Percentiles rank a stretch among this genome's conserved stretches.
phyloP scores from a whole-genome alignment of 2,113 vertebrate species.

The Hystrix brachyura region DNA sequence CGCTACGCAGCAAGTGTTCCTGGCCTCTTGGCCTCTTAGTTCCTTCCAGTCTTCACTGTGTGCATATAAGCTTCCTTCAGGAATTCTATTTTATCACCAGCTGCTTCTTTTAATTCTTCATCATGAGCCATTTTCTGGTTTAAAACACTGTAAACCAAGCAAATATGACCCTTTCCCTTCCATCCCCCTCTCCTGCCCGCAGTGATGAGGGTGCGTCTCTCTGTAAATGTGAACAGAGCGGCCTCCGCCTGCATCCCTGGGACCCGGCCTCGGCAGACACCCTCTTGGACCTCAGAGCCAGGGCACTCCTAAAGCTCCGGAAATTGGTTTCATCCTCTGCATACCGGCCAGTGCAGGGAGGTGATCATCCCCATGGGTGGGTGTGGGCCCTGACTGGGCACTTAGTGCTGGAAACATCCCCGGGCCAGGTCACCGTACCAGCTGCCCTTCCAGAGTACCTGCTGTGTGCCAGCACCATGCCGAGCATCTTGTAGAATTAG shows the following conservation, averaged over 20 bases:
- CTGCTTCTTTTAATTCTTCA: neutral
- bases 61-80: neutral
- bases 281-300: neutral
- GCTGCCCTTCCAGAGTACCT: neutral
- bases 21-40: neutral
- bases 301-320: neutral
- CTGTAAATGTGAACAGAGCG: neutral
- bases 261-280: neutral
- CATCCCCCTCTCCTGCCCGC: neutral
- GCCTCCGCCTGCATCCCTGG: rapidly evolving
- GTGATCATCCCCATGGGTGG: neutral
- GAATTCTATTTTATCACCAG: neutral
- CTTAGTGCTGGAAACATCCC: neutral
- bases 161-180: neutral
- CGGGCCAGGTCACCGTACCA: neutral
- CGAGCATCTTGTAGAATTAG: neutral
- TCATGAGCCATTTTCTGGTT: neutral
- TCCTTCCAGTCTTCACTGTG: neutral
- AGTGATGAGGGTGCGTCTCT: neutral
- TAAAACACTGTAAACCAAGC: neutral
- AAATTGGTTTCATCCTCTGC: neutral
- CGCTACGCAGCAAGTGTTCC: neutral
- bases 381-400: neutral
- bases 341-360: neutral
- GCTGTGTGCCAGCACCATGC: neutral